Evolutionary conservation across 2,113 vertebrate genomes (phyloP).

Genomic region (Peromyscus californicus): DNA sequence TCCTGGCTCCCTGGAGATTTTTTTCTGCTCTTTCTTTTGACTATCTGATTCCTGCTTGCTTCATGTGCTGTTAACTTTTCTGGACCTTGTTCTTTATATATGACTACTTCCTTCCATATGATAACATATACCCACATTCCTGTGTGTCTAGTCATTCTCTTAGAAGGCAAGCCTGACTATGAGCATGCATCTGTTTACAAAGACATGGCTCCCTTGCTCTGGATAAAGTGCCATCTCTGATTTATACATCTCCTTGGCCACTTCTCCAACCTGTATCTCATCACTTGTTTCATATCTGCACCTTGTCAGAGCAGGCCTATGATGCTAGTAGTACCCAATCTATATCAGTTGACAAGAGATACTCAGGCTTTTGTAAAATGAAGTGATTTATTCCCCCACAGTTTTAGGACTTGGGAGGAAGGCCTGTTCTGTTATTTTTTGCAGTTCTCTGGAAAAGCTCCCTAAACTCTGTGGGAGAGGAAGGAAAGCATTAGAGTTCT

Average conservation of each 20-base stretch:
- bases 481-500: neutral
- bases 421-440: neutral
- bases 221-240: neutral
- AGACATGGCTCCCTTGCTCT: neutral
- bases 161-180: neutral
- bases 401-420: neutral
- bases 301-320: neutral
- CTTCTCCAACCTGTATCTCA: neutral
- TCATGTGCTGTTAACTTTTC: neutral
- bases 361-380: neutral
- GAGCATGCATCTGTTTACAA: neutral
- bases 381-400: neutral
- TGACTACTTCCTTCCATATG: neutral
- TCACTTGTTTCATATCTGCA: neutral
- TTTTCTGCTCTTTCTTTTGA: neutral
- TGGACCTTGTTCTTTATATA: neutral
- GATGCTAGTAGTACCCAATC: neutral
- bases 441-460: neutral
- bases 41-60: neutral
- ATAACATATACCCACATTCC: neutral
- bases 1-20: neutral
- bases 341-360: neutral
- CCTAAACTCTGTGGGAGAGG: neutral
- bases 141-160: conserved; percentile 15
- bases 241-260: neutral